Percentiles rank a stretch among this genome's conserved stretches.
Conservation (phyloP, 37 sponge, comb jelly and placozoan species). For the Lycopodina hypogea region DNA sequence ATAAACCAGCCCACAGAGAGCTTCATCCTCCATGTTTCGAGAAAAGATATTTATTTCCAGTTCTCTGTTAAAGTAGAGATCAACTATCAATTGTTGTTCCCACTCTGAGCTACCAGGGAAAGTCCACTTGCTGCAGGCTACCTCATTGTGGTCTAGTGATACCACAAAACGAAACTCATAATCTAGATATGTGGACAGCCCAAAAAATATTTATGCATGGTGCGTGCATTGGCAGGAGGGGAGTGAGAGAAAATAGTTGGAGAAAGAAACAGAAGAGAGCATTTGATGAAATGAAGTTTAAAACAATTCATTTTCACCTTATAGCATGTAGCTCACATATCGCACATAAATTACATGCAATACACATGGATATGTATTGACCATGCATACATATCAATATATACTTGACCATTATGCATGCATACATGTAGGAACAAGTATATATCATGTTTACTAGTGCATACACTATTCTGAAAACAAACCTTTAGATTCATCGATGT, state of each 20-base stretch:
- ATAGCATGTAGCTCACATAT: no score
- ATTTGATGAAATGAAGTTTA: no score
- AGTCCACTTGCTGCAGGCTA: conserved; percentile 87
- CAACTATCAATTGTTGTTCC: conserved; percentile 75
- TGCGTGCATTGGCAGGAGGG: neutral
- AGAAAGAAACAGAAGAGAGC: no score
- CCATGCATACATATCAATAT: no score
- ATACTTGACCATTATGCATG: no score
- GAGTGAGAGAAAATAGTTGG: neutral
- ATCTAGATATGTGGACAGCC: neutral
- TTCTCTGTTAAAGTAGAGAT: conserved; percentile 77
- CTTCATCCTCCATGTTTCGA: conserved; percentile 40
- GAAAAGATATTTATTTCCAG: conserved; percentile 71
- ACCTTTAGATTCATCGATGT: conserved; percentile 25
- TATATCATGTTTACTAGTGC: no score
- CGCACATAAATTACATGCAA: no score
- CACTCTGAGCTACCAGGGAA: conserved; percentile 63
- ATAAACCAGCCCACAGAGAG: conserved; percentile 77
- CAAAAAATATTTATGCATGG: neutral
- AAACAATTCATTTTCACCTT: no score
- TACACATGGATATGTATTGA: no score
- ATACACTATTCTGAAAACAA: neutral
- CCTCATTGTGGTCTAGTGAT: conserved; percentile 59
- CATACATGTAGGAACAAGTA: no score
- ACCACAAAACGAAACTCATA: conserved; percentile 58